Evolutionary conservation across 2,888 invertebrate genomes (phyloP).

Genomic region (Mamestra brassicae): DNA sequence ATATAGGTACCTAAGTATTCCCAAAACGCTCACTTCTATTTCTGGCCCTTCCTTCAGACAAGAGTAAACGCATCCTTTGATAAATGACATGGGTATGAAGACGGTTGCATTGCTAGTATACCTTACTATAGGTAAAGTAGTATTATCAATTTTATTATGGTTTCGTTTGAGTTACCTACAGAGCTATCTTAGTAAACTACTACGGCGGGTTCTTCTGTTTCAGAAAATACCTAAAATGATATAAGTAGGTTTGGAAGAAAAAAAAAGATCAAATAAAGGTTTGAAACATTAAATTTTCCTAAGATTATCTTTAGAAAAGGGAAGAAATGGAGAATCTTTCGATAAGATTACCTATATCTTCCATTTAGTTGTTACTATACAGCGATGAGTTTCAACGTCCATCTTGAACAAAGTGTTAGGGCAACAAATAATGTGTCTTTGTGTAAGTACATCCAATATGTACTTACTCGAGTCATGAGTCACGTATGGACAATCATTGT

Average conservation of each 20-base stretch:
- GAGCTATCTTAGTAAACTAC: too few species aligned
- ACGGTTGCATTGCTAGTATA: not conserved
- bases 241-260: too few species aligned
- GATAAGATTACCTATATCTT: too few species aligned
- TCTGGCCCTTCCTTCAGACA: conserved; percentile 26
- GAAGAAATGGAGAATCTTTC: too few species aligned
- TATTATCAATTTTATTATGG: too few species aligned
- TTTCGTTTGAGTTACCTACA: too few species aligned
- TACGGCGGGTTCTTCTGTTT: too few species aligned
- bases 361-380: not conserved
- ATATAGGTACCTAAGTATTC: not conserved
- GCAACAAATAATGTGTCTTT: conserved; percentile 43
- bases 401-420: conserved; percentile 53
- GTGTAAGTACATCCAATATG: conserved; percentile 42
- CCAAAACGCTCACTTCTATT: conserved; percentile 27
- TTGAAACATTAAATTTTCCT: too few species aligned
- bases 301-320: too few species aligned
- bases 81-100: not conserved
- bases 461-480: conserved; percentile 45
- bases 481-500: conserved; percentile 57
- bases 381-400: conserved; percentile 3
- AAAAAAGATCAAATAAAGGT: not conserved
- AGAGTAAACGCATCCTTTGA: not conserved
- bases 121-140: too few species aligned
- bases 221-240: too few species aligned